Evolutionary conservation across 2,797 vertebrate genomes (phyloP).

Genomic region (Myotis findleyi): DNA sequence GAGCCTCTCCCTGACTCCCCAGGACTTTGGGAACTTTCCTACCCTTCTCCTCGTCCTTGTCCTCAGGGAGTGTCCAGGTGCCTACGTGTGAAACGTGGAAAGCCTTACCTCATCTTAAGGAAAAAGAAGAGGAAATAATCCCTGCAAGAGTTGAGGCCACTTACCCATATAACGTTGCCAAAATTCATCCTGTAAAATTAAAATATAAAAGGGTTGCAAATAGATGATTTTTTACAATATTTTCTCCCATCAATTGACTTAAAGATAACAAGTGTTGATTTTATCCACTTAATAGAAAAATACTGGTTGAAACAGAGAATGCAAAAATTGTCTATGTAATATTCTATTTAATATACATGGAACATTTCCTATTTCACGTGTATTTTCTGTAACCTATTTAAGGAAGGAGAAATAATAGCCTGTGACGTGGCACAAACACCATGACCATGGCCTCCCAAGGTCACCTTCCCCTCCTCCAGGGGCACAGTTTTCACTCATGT

Average conservation of each 20-base stretch:
- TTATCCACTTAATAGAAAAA: background rate
- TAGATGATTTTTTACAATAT: background rate
- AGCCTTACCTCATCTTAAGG: background rate
- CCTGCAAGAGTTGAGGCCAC: slow-evolving; percentile 57
- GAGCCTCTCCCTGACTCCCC: background rate
- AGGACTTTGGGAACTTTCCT: background rate
- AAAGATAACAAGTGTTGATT: background rate
- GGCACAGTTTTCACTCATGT: too few species aligned
- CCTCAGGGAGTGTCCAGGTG: background rate
- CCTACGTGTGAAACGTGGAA: background rate
- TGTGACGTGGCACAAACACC: background rate
- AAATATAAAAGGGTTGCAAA: background rate
- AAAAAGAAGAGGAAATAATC: background rate
- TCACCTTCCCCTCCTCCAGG: rapidly evolving
- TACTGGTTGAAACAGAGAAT: background rate
- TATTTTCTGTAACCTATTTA: background rate
- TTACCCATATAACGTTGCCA: slow-evolving; percentile 91
- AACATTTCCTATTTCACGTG: background rate
- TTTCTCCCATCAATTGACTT: background rate
- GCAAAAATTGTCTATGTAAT: background rate
- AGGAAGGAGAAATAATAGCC: background rate
- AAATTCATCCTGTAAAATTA: slow-evolving; percentile 87
- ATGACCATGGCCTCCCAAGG: rapidly evolving
- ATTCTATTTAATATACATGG: background rate
- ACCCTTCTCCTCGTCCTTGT: background rate